Conservation (phyloP, 2,113 vertebrate species). For the Sylvia atricapilla region DNA sequence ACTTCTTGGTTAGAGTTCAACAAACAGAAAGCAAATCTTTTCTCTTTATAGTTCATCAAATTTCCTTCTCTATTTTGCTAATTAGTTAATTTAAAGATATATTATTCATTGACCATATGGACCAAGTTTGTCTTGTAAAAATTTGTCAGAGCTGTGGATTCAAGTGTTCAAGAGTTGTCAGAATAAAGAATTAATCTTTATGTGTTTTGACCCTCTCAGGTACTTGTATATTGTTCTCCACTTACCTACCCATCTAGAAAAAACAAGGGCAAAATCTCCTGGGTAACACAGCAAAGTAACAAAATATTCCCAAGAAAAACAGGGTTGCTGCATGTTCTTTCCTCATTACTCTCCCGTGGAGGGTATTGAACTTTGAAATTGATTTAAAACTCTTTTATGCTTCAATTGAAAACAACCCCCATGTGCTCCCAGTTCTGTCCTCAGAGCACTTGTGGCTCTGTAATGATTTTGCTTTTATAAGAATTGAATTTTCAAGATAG, state of each 20-base stretch:
- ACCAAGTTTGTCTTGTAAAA: background rate
- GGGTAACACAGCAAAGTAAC: background rate
- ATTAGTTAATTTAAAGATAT: background rate
- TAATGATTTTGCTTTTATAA: constrained; percentile 17
- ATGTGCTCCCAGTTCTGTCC: background rate
- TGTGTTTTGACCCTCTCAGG: background rate
- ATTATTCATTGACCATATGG: background rate
- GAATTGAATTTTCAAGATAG: background rate
- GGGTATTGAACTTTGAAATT: background rate
- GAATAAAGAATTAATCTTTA: background rate
- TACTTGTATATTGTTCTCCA: background rate
- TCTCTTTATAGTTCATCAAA: background rate
- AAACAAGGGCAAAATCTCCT: background rate
- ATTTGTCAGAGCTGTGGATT: background rate
- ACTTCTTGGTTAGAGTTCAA: background rate
- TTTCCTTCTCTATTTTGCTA: background rate
- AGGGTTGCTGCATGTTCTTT: background rate
- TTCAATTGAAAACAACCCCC: background rate
- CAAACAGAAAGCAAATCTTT: background rate
- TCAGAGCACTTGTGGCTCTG: background rate
- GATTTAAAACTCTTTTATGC: constrained; percentile 9
- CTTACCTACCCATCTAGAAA: background rate
- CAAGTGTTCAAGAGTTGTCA: background rate
- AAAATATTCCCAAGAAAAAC: background rate
- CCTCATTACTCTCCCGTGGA: background rate